Evolutionary conservation across 2,797 vertebrate species (phyloP).

Genomic region (Neosilurus mollespiculum): DNA sequence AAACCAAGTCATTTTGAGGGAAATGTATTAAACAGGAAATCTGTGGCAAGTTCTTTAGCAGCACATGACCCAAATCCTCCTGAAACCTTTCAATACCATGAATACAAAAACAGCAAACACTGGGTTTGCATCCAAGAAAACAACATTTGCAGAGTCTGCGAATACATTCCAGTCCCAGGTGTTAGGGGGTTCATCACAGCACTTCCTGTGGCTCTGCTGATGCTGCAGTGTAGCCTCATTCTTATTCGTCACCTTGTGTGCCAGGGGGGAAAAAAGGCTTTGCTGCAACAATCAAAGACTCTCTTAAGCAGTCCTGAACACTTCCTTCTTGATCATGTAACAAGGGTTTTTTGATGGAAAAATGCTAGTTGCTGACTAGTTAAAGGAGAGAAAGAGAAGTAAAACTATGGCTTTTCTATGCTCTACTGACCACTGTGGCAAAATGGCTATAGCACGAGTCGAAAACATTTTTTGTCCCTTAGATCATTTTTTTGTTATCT

Average conservation of each 20-base stretch:
- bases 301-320: constrained; percentile 4
- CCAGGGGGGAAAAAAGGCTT: neutral
- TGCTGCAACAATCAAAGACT: constrained; percentile 5
- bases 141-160: constrained; percentile 26
- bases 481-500: no score
- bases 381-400: neutral
- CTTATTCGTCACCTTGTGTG: constrained; percentile 19
- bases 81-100: neutral
- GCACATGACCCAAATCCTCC: neutral
- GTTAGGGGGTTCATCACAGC: constrained; percentile 63
- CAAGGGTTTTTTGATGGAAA: constrained; percentile 11
- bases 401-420: neutral
- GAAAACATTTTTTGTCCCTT: neutral
- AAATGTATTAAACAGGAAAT: neutral
- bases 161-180: constrained; percentile 45
- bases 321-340: constrained; percentile 21
- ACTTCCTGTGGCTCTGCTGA: constrained; percentile 65
- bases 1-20: neutral
- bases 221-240: constrained; percentile 25
- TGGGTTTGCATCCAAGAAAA: neutral
- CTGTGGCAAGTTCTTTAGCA: neutral
- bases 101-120: neutral
- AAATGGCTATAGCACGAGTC: neutral
- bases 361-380: neutral
- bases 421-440: no score